phyloP scores from a whole-genome alignment of 2,888 invertebrate genomes.

The Cataglyphis cursor region DNA sequence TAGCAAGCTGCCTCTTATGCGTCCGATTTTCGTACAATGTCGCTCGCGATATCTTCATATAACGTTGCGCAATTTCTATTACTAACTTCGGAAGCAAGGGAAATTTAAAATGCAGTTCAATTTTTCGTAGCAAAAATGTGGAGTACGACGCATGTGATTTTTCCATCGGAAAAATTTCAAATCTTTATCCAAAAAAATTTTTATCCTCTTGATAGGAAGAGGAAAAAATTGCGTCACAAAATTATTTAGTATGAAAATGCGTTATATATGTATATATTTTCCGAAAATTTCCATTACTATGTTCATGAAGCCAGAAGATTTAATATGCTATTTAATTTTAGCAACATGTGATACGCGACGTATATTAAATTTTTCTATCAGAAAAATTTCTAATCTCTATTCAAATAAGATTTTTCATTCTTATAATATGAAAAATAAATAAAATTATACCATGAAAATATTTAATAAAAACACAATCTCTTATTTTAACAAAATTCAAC shows the following conservation, averaged over 20 bases:
- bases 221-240: not conserved
- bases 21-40: constrained; percentile 22
- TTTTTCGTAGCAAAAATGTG: not conserved
- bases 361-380: not conserved
- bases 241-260: not conserved
- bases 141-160: not conserved
- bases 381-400: not conserved
- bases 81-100: not conserved
- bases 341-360: not conserved
- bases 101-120: not conserved
- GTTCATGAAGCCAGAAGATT: not conserved
- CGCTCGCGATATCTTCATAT: constrained; percentile 4
- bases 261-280: not conserved
- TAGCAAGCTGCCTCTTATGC: constrained; percentile 35
- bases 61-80: constrained; percentile 18
- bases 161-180: not conserved
- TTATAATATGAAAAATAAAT: not conserved
- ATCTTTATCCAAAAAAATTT: not conserved
- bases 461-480: not conserved
- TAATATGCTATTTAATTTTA: not conserved
- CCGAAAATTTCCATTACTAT: not conserved
- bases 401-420: not conserved
- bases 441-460: not conserved
- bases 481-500: not conserved
- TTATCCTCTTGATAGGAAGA: not conserved